Conservation (phyloP, 2,113 vertebrate genomes). For the Rhabdomys dilectus region DNA sequence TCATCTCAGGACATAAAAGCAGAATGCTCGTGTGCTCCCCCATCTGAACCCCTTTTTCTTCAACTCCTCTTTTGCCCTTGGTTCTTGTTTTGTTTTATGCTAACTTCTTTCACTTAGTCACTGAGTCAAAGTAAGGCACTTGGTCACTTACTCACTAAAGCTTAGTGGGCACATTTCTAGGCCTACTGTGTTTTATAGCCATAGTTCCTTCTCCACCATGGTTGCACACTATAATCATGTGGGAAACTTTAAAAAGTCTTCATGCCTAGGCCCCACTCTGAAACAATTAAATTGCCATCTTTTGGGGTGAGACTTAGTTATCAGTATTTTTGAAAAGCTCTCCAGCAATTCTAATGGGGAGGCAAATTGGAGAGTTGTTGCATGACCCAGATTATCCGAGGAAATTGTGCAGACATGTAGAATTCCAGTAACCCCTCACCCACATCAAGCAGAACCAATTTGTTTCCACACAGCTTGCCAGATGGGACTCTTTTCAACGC, state of each 20-base stretch:
- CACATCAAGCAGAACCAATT: conserved; percentile 23
- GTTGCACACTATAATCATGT: conserved; percentile 40
- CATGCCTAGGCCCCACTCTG: conserved; percentile 29
- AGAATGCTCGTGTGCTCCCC: background rate
- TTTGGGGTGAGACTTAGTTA: background rate
- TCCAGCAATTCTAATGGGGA: conserved; percentile 8
- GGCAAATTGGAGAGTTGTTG: conserved; percentile 46
- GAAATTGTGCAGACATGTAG: conserved; percentile 52
- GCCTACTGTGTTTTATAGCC: conserved; percentile 57
- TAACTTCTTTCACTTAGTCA: conserved; percentile 36
- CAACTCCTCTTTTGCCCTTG: conserved; percentile 49
- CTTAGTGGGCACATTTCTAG: background rate
- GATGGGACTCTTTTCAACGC: conserved; percentile 35
- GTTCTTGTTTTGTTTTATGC: conserved; percentile 51
- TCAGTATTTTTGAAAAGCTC: conserved; percentile 46
- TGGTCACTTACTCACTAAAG: background rate
- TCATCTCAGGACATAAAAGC: conserved; percentile 6
- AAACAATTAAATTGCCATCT: conserved; percentile 57
- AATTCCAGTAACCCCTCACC: background rate
- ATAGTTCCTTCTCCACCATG: conserved; percentile 58
- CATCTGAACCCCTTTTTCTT: background rate
- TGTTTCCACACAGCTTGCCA: conserved; percentile 55
- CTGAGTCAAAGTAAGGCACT: background rate
- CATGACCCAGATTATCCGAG: conserved; percentile 19
- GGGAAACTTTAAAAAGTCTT: conserved; percentile 30